Percentiles rank a stretch among this genome's conserved stretches.
Conservation (phyloP, 2,797 vertebrate species). For the Halcyon smyrnensis region DNA sequence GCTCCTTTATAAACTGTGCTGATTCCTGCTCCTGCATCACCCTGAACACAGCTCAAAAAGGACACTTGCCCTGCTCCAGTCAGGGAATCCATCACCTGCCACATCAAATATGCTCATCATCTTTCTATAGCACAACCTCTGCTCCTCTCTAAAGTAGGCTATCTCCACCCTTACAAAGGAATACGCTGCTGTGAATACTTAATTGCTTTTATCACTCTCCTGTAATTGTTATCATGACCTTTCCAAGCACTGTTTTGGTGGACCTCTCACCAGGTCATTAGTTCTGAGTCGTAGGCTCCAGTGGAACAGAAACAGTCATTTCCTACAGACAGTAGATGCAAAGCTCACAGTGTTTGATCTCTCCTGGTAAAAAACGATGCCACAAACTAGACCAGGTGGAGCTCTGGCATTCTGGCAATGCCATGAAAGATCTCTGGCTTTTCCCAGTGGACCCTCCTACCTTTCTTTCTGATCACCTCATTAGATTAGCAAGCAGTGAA, state of each 20-base stretch:
- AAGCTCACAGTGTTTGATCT: not conserved
- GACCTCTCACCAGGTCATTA: not conserved
- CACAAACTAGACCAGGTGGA: not conserved
- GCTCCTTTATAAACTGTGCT: not conserved
- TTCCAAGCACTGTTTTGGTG: not conserved
- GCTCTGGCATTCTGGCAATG: not conserved
- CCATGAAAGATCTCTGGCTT: not conserved
- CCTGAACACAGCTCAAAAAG: not conserved
- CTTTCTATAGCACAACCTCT: not conserved
- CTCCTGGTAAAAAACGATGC: not conserved
- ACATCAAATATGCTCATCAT: constrained; percentile 2
- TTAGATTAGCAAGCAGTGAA: not conserved
- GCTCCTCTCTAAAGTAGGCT: not conserved
- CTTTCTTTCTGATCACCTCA: not conserved
- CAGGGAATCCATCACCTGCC: not conserved
- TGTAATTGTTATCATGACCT: constrained; percentile 17
- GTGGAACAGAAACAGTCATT: not conserved
- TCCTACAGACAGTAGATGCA: not conserved
- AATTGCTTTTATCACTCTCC: not conserved
- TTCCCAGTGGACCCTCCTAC: not conserved
- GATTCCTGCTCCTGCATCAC: not conserved
- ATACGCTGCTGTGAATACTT: constrained; percentile 1
- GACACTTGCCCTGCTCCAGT: not conserved
- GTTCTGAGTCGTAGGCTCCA: not conserved
- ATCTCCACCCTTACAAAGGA: not conserved